Conservation (phyloP, 2,113 vertebrate species). For the Guaruba guarouba region DNA sequence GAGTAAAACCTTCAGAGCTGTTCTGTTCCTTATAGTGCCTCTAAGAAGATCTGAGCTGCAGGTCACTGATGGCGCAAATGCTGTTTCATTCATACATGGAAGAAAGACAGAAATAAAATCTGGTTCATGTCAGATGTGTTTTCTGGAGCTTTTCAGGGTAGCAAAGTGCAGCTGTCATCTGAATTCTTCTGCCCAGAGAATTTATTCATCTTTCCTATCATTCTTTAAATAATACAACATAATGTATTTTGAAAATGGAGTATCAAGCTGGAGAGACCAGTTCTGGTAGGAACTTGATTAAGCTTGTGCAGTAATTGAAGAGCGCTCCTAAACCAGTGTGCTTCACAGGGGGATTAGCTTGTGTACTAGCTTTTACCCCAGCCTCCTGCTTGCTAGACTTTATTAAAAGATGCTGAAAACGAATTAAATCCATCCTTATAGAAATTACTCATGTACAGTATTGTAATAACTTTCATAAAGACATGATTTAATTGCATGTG, state of each 20-base stretch:
- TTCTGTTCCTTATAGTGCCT: background rate
- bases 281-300: background rate
- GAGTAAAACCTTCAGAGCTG: background rate
- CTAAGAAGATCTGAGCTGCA: background rate
- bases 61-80: background rate
- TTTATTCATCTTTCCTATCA: background rate
- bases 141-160: background rate
- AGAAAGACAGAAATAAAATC: background rate
- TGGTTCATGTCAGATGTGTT: background rate
- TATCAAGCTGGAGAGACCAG: background rate
- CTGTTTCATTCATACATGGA: background rate
- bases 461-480: background rate
- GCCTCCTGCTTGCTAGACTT: background rate
- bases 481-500: background rate
- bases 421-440: slow-evolving; percentile 16
- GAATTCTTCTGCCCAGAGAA: background rate
- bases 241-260: background rate
- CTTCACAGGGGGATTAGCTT: background rate
- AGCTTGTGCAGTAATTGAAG: background rate
- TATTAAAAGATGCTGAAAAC: slow-evolving; percentile 27
- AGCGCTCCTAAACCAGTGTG: background rate
- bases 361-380: background rate
- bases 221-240: background rate
- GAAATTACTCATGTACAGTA: background rate
- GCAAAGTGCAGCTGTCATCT: background rate